These are phyloP conservation scores for Bos indicus DNA, from an alignment of 2,113 vertebrate species.

Conservation along the genomic window DNA sequence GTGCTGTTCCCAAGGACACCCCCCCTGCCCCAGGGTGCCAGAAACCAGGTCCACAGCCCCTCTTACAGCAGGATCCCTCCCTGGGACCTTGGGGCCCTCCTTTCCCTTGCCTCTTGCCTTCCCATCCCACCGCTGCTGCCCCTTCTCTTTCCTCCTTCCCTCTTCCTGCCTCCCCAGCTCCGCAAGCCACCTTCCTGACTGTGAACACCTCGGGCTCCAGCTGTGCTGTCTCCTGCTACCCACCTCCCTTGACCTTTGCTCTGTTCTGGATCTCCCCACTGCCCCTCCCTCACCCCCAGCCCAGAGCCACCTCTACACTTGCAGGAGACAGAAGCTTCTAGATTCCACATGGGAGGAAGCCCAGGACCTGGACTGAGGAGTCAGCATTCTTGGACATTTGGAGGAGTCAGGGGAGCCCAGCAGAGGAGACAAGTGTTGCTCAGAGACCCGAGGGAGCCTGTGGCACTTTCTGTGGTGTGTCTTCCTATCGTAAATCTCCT, in stretches of 20 bases:
- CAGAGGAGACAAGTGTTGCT: neutral
- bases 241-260: neutral
- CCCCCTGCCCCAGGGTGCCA: too few relatives aligned
- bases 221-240: neutral
- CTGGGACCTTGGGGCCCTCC: neutral
- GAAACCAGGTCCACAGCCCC: neutral
- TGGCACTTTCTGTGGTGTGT: neutral
- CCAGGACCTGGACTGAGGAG: neutral
- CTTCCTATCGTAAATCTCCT: neutral
- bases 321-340: neutral
- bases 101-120: neutral
- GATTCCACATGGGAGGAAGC: neutral
- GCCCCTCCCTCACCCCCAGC: neutral
- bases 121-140: neutral
- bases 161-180: neutral
- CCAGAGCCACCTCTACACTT: neutral
- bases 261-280: neutral
- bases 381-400: neutral
- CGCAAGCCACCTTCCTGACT: fast-evolving
- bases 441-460: neutral
- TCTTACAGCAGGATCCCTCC: neutral
- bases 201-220: fast-evolving
- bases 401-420: neutral
- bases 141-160: neutral
- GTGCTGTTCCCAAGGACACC: neutral